Conservation (phyloP, 2,797 vertebrate genomes). For the Cossypha heuglini region DNA sequence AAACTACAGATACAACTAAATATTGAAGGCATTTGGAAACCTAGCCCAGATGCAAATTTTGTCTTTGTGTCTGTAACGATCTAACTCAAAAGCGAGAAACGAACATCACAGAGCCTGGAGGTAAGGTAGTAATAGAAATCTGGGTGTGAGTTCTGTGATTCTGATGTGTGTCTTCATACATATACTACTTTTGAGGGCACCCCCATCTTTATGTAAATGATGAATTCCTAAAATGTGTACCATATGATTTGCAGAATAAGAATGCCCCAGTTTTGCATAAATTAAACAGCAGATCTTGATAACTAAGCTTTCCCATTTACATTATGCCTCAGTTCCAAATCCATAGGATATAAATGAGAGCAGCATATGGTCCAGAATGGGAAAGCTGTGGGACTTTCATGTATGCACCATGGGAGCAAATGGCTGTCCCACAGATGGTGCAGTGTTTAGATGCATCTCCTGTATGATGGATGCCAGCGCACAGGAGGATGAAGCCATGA, state of each 20-base stretch:
- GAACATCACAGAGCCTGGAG: neutral
- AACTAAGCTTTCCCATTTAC: slow-evolving; percentile 36
- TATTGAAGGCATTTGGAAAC: neutral
- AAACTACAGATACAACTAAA: neutral
- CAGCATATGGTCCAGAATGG: slow-evolving; percentile 57
- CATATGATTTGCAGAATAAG: slow-evolving; percentile 24
- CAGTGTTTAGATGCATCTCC: neutral
- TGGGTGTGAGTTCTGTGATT: neutral
- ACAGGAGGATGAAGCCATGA: neutral
- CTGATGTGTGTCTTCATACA: neutral
- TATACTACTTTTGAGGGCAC: neutral
- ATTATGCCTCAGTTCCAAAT: slow-evolving; percentile 49
- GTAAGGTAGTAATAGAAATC: neutral
- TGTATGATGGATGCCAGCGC: slow-evolving; percentile 11
- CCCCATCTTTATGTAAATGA: neutral
- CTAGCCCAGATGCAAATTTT: neutral
- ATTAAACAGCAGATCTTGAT: slow-evolving; percentile 13
- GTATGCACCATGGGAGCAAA: slow-evolving; percentile 54
- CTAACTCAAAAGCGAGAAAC: neutral
- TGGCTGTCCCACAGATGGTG: slow-evolving; percentile 58
- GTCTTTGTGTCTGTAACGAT: neutral
- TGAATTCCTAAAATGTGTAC: neutral
- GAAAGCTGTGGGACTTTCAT: slow-evolving; percentile 59
- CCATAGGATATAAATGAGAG: slow-evolving; percentile 56
- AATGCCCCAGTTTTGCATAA: slow-evolving; percentile 25